Conservation (phyloP, 2,888 invertebrate genomes). For the Drosophila meridionalis region DNA sequence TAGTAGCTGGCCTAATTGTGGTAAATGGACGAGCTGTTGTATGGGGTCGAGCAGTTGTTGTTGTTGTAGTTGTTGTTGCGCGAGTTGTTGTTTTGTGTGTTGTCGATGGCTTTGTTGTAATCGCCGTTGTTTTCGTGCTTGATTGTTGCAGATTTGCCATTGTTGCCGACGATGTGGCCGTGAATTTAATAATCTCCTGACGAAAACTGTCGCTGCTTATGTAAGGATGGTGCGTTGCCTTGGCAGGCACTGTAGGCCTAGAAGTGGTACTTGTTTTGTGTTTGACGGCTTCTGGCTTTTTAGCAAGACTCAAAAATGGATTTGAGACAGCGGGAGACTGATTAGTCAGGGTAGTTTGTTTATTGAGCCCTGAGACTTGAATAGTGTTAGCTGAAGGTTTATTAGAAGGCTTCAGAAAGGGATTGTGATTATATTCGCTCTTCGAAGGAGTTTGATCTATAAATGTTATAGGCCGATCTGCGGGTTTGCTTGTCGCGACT, state of each 20-base stretch:
- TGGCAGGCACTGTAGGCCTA: slow-evolving; percentile 27
- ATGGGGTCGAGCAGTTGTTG: slow-evolving; percentile 17
- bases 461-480: neutral
- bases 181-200: slow-evolving; percentile 56
- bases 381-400: slow-evolving; percentile 11
- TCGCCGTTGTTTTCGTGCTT: slow-evolving; percentile 8
- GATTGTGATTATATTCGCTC: slow-evolving; percentile 46
- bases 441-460: slow-evolving; percentile 16
- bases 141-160: slow-evolving; percentile 1
- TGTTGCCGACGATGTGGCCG: slow-evolving; percentile 35
- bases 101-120: slow-evolving; percentile 17
- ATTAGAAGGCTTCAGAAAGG: slow-evolving; percentile 48
- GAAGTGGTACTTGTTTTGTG: slow-evolving; percentile 14
- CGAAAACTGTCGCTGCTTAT: slow-evolving; percentile 67
- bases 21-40: slow-evolving; percentile 24
- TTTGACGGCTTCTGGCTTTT: slow-evolving; percentile 18
- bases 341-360: neutral
- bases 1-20: slow-evolving; percentile 9
- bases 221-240: slow-evolving; percentile 45
- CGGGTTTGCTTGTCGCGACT: neutral
- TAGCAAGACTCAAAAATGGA: slow-evolving; percentile 52
- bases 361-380: neutral
- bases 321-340: slow-evolving; percentile 40
- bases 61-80: slow-evolving; percentile 24
- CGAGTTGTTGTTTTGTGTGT: slow-evolving; percentile 35